phyloP scores from a whole-genome alignment of 2,888 invertebrate species.

The Pristionchus maxplancki region DNA sequence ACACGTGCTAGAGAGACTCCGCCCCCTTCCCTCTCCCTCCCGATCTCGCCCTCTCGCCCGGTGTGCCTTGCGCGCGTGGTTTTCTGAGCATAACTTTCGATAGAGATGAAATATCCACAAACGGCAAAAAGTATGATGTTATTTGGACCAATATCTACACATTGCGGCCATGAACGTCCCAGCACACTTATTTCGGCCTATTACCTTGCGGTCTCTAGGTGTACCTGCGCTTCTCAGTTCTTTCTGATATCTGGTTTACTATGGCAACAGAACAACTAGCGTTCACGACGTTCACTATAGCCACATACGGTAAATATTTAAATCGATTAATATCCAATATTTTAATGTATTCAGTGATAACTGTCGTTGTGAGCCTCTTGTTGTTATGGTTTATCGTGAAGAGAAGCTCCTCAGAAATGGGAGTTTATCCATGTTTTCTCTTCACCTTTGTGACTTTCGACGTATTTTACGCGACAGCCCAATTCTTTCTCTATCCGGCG shows the following conservation, averaged over 20 bases:
- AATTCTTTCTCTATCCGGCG: neutral
- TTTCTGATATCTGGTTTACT: neutral
- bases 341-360: neutral
- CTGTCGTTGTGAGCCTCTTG: neutral
- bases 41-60: too few species aligned
- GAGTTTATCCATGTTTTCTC: neutral
- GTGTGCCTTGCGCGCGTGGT: too few species aligned
- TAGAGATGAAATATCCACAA: too few species aligned
- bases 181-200: too few species aligned
- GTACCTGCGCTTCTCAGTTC: too few species aligned
- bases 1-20: too few species aligned
- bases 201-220: too few species aligned
- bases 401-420: neutral
- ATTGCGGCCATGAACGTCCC: too few species aligned
- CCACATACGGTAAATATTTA: neutral
- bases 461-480: neutral
- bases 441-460: neutral
- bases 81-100: too few species aligned
- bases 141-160: too few species aligned
- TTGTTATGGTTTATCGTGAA: neutral
- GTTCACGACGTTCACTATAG: neutral
- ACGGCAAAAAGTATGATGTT: too few species aligned
- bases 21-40: too few species aligned
- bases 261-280: neutral
- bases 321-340: neutral